Conservation (phyloP, 2,113 vertebrate genomes). For the Diadophis punctatus region DNA sequence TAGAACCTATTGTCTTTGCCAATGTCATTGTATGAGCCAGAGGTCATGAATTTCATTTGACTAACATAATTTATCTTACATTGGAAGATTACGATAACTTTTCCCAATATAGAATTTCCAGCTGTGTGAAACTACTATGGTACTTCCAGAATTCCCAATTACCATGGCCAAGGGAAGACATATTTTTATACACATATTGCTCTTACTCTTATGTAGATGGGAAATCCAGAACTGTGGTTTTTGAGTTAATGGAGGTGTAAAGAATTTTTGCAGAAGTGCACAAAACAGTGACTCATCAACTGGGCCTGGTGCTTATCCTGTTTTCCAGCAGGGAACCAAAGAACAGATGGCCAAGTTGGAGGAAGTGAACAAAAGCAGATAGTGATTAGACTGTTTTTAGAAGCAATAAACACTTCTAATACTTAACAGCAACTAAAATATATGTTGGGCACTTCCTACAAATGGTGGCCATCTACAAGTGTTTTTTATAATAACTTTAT, state of each 20-base stretch:
- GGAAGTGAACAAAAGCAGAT: constrained; percentile 4
- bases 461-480: not conserved
- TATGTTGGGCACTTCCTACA: not conserved
- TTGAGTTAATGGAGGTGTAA: not conserved
- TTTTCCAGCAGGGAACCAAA: constrained; percentile 6
- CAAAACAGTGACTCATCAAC: constrained; percentile 8
- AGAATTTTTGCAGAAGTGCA: not conserved
- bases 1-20: not conserved
- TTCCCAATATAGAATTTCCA: not conserved
- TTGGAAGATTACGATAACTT: too few relatives aligned
- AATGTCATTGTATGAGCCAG: not conserved
- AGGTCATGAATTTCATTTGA: not conserved
- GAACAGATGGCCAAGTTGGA: constrained; percentile 19
- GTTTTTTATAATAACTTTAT: not conserved
- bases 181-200: not conserved
- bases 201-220: not conserved
- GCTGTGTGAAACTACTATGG: not conserved
- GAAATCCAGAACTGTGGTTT: not conserved
- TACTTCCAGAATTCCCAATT: not conserved
- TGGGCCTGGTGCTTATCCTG: not conserved
- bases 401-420: not conserved
- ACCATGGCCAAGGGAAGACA: not conserved
- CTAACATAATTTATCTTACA: not conserved
- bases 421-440: constrained; percentile 6
- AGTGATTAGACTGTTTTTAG: constrained; percentile 1